Conservation (phyloP, 2,888 invertebrate species). For the Acronicta psi region DNA sequence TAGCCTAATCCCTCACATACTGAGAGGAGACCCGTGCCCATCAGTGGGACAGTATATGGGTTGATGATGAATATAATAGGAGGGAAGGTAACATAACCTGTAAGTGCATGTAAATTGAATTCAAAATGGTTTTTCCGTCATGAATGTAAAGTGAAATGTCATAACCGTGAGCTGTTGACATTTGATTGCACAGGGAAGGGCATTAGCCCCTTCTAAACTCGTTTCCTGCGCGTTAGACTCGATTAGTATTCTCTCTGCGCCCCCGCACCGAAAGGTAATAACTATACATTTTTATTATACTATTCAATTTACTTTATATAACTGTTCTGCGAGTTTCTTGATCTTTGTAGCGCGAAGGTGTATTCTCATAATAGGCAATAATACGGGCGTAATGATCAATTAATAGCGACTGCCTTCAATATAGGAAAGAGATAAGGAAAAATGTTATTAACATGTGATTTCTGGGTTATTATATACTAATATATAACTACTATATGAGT, state of each 20-base stretch:
- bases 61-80: too few relatives aligned
- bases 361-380: conserved; percentile 39
- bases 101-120: conserved; percentile 42
- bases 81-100: not conserved
- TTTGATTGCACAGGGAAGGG: conserved; percentile 46
- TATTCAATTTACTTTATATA: conserved; percentile 53
- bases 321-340: conserved; percentile 28
- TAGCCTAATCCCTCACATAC: too few relatives aligned
- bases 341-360: conserved; percentile 29
- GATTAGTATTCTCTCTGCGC: conserved; percentile 57
- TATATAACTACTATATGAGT: not conserved
- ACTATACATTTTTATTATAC: conserved; percentile 61
- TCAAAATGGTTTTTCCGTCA: conserved; percentile 43
- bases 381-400: conserved; percentile 49
- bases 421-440: conserved; percentile 39
- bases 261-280: conserved; percentile 54
- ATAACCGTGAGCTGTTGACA: conserved; percentile 50
- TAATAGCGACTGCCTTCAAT: conserved; percentile 27
- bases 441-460: conserved; percentile 9
- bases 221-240: conserved; percentile 26
- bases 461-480: not conserved
- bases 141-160: conserved; percentile 51
- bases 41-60: too few relatives aligned
- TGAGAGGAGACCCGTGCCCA: too few relatives aligned
- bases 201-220: conserved; percentile 40